These are phyloP conservation scores for Morelia viridis DNA, from an alignment of 2,797 vertebrate species.

Conservation along the genomic window DNA sequence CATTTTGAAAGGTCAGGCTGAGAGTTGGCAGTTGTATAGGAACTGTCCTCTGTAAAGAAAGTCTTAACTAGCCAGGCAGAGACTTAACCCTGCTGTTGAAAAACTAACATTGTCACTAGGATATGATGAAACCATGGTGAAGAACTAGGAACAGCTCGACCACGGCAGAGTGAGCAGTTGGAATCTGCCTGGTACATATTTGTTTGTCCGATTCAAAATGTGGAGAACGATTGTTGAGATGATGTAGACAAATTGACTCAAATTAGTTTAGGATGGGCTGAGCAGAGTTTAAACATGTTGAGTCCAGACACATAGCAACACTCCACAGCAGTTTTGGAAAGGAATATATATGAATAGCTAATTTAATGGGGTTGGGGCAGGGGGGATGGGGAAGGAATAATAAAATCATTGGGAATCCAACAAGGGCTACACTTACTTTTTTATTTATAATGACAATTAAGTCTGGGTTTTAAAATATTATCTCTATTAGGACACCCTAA, in stretches of 20 bases:
- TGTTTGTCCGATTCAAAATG: conserved; percentile 71
- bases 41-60: conserved; percentile 72
- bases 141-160: conserved; percentile 72
- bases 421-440: background rate
- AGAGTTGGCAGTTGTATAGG: conserved; percentile 71
- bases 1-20: conserved; percentile 67
- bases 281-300: conserved; percentile 77
- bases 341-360: background rate
- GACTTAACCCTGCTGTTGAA: conserved; percentile 72
- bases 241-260: conserved; percentile 85
- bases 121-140: conserved; percentile 84
- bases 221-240: conserved; percentile 75
- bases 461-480: conserved; percentile 37
- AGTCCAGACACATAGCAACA: conserved; percentile 77
- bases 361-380: background rate
- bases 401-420: background rate
- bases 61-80: conserved; percentile 72
- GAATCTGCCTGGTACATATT: conserved; percentile 76
- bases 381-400: background rate
- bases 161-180: conserved; percentile 74
- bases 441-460: conserved; percentile 19
- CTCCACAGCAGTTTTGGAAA: conserved; percentile 40
- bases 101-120: conserved; percentile 84
- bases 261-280: conserved; percentile 81
- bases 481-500: conserved; percentile 40